phyloP scores from a whole-genome alignment of 2,888 invertebrate species.

The Bibio marci region DNA sequence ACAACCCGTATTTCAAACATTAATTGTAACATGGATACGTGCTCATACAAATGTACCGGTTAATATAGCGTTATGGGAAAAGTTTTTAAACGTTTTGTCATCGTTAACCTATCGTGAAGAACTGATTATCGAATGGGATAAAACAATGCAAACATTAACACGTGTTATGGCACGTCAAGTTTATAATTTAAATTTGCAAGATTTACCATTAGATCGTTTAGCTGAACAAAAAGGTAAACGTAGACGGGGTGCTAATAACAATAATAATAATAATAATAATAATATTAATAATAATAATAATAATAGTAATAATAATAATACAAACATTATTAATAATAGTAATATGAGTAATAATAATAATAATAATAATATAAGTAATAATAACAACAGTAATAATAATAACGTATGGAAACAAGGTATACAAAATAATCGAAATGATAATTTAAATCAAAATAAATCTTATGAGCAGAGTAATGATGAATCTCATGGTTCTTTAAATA shows the following conservation, averaged over 20 bases:
- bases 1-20: conserved; percentile 76
- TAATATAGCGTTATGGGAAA: conserved; percentile 80
- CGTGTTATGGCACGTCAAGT: conserved; percentile 89
- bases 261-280: no score
- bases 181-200: conserved; percentile 81
- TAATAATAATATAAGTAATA: no score
- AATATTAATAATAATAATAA: no score
- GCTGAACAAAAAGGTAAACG: conserved; percentile 63
- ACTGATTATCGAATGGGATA: conserved; percentile 91
- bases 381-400: conserved; percentile 4
- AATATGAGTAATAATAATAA: no score
- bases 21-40: conserved; percentile 96
- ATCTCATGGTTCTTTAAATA: conserved; percentile 11
- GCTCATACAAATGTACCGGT: conserved; percentile 90
- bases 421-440: neutral
- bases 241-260: conserved; percentile 26
- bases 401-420: neutral
- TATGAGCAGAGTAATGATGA: conserved; percentile 9
- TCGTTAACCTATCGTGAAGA: conserved; percentile 89
- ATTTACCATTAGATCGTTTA: conserved; percentile 62
- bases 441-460: neutral
- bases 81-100: conserved; percentile 71
- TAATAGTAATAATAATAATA: conserved; percentile 1
- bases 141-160: conserved; percentile 94
- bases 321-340: neutral